Base-by-base conservation (phyloP, 2,113 vertebrate species). In the Albula goreensis region DNA sequence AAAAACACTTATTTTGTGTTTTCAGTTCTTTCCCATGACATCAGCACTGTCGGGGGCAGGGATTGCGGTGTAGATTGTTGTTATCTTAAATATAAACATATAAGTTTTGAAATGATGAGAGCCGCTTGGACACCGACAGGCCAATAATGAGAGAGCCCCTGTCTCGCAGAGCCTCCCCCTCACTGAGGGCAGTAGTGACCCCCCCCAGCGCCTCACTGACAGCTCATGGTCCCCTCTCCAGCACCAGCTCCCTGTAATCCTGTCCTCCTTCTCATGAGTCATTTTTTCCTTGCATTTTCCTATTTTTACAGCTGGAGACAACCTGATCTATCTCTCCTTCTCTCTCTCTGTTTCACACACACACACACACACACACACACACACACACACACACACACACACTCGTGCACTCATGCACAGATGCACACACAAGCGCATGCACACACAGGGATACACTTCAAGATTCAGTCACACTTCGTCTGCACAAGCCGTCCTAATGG, bases 251-350 rank as follows among this genome's bases (percentile, higher is more conserved):
- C 48, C 87, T 87, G 82, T 90, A 90, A 92, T 90, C 80, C 85
- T 88, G 87, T 92, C 89, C 85, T 88, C 86, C 89, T 88, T 92
- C 90, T 90, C 90, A 91, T 95, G 93, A 94, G 93, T 94, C 93
- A 95, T 92, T 92, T 86, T 93, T 94, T 94, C 89, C 90, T 85
- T 90, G 86, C 90, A 83, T 87, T 79, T 92, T 92, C 89, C 84
- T 95, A 94, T 95, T 95, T 96, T 94, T 92, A 95, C 94, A 96
- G 95, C 95, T 96, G 95, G 89, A 90, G 87, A 81, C 87, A 90
- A 93, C 87, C 89, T 79, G 78, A 79, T 79, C 78, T 74, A n/a
- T 31, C 70, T 74, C n/a, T 74, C 70, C 22, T n/a, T 74, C n/a
- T 1, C 86, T 86, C 86, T 84, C 80, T 86, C 91, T 93, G 78